Evolutionary conservation across 1,140 invertebrate species (phyloP), one percentile per base, ranked within the genome.

Genomic region (Lasioglossum baleicum): DNA sequence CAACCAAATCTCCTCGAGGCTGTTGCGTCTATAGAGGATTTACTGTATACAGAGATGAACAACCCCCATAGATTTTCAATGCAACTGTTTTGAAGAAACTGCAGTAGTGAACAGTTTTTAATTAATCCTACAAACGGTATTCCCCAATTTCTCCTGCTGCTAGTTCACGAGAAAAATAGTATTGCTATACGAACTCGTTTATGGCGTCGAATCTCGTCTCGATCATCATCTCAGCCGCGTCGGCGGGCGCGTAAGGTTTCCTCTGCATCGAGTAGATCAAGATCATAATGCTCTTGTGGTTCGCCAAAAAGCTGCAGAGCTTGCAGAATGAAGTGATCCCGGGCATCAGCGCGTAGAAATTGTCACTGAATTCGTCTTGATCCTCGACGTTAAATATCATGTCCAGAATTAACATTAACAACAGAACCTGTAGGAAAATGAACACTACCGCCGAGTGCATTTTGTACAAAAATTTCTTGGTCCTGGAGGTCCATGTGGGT

Each of bases 161-260:
- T 35, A 35, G 35, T 35, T 35, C 35, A 35, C 35, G 35, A 35
- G 2, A 48, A 48, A 48, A 13, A 4, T 48, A 8, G 26, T 26
- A 26, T 26, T 26, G 26, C 26, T 1, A 26, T 26, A 53, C 51
- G 20, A 6, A 53, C 51, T 53, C 51, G 51, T 53, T 53, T 7
- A 15, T 53, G 13, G 13, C 51, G 17, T 89, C 78, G 26, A 83
- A 87, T 60, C 70, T 75, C 10, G 68, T 5, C 22, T 78, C 70
- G 44, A 90, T 89, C n/a, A n/a, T 31, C 0, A 51, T 31, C 58
- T 90, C 89, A 0, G 71, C 73, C 1, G 61, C 17, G 64, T 84
- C 75, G 7, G 42, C 53, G 5, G 82, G 70, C 15, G 20, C 51
- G 13, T 86, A 87, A 10, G 75, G 67, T 42, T 85, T 64, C 15